Evolutionary conservation across 2,113 vertebrate species (phyloP).

Genomic region (Mastomys natalensis): DNA sequence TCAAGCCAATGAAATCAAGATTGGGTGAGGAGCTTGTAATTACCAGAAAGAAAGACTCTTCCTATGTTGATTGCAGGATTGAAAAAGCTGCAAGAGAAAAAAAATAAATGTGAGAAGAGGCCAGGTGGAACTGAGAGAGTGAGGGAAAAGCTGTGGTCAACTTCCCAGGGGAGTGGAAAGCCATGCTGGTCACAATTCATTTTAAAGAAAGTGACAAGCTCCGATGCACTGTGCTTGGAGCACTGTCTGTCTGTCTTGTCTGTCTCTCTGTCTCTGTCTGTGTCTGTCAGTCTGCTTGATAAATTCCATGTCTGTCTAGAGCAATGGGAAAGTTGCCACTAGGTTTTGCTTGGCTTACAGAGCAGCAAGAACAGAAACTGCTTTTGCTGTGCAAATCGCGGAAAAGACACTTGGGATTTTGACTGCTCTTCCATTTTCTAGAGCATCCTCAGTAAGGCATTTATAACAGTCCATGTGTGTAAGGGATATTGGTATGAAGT

Average conservation of each 20-base stretch:
- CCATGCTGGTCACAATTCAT: neutral
- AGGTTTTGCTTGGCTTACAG: neutral
- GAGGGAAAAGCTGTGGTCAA: neutral
- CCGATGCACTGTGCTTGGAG: neutral
- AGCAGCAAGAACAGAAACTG: neutral
- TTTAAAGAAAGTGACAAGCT: neutral
- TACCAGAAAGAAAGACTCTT: neutral
- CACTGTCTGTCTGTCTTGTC: too few species aligned
- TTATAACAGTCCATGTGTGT: neutral
- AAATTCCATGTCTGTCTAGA: neutral
- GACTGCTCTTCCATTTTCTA: conserved; percentile 23
- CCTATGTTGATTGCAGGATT: fast-evolving
- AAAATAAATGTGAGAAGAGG: neutral
- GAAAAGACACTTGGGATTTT: conserved; percentile 12
- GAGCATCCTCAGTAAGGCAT: neutral
- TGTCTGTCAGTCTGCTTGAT: neutral
- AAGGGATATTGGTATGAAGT: neutral
- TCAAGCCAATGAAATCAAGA: neutral
- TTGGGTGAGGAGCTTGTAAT: fast-evolving
- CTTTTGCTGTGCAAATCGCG: neutral
- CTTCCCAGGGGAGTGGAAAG: neutral
- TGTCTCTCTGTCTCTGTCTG: neutral
- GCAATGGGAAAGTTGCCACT: neutral
- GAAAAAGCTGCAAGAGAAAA: fast-evolving
- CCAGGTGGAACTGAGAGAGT: neutral